Percentiles rank a stretch among this genome's conserved stretches.
Evolutionary conservation across 1,140 invertebrate genomes (phyloP).

Genomic region (Anthonomus grandis): DNA sequence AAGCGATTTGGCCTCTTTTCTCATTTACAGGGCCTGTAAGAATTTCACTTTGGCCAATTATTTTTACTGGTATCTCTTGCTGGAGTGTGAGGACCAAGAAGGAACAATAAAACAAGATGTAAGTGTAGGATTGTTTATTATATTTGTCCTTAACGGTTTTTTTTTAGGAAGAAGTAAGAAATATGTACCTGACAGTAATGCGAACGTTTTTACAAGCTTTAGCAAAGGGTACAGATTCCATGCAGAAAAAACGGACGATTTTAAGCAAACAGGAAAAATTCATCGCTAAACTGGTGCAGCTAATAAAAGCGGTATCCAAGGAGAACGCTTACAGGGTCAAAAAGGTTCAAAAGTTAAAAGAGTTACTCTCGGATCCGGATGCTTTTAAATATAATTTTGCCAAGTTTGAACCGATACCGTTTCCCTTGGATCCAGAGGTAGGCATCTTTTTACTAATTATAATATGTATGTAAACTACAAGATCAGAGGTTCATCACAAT

Average conservation of each 20-base stretch:
- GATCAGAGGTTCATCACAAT: too few species aligned
- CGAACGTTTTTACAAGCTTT: slow-evolving; percentile 76
- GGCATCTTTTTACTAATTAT: background rate
- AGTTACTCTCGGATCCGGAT: slow-evolving; percentile 76
- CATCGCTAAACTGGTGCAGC: slow-evolving; percentile 83
- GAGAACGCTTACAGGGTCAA: slow-evolving; percentile 90
- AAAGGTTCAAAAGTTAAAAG: slow-evolving; percentile 86
- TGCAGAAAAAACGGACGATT: slow-evolving; percentile 66
- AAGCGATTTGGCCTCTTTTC: slow-evolving; percentile 84
- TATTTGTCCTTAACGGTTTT: background rate
- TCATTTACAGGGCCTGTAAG: slow-evolving; percentile 84
- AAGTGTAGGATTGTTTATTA: background rate
- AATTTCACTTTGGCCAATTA: slow-evolving; percentile 92
- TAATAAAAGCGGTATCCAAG: slow-evolving; percentile 88
- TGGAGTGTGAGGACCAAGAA: slow-evolving; percentile 85
- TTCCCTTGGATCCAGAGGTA: slow-evolving; percentile 88
- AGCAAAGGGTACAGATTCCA: slow-evolving; percentile 62
- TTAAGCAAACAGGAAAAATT: slow-evolving; percentile 83
- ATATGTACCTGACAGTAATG: slow-evolving; percentile 90
- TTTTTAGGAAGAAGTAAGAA: slow-evolving; percentile 54
- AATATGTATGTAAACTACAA: too few species aligned
- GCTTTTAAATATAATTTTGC: slow-evolving; percentile 80
- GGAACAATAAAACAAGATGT: slow-evolving; percentile 68
- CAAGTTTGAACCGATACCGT: slow-evolving; percentile 87
- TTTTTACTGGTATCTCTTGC: slow-evolving; percentile 94